Conservation (phyloP, 53 echinoderm and acorn worm genomes). For the Paracentrotus lividus region DNA sequence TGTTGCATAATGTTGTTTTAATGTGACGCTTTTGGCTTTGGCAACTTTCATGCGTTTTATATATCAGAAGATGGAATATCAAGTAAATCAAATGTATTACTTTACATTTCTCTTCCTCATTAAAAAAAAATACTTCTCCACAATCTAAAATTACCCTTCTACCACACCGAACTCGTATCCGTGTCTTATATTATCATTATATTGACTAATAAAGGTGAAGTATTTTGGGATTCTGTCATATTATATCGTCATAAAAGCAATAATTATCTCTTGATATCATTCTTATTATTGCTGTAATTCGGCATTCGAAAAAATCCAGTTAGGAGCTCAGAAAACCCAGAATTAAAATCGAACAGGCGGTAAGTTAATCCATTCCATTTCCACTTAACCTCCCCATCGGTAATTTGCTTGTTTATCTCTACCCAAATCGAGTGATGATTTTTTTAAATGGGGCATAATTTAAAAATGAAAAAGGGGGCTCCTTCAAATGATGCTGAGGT, state of each 20-base stretch:
- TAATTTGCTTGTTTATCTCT: constrained; percentile 23
- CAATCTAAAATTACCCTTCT: no score
- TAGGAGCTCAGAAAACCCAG: not conserved
- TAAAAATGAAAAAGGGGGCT: not conserved
- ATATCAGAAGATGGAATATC: no score
- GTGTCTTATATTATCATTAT: no score
- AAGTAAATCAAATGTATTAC: not conserved
- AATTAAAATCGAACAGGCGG: not conserved
- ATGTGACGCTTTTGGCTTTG: no score
- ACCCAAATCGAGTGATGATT: not conserved
- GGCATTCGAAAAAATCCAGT: not conserved
- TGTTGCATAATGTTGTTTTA: not conserved
- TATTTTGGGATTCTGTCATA: not conserved
- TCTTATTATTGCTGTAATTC: not conserved
- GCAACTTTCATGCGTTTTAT: no score
- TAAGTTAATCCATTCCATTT: not conserved
- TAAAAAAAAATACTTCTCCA: no score
- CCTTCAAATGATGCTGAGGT: no score
- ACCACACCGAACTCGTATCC: no score
- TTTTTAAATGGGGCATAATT: constrained; percentile 40
- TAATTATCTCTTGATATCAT: not conserved
- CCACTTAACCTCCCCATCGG: not conserved
- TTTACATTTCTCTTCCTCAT: not conserved
- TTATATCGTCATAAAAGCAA: not conserved
- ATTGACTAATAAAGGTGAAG: not conserved